Evolutionary conservation across 2,888 invertebrate species (phyloP).

Genomic region (Dryococelus australis): DNA sequence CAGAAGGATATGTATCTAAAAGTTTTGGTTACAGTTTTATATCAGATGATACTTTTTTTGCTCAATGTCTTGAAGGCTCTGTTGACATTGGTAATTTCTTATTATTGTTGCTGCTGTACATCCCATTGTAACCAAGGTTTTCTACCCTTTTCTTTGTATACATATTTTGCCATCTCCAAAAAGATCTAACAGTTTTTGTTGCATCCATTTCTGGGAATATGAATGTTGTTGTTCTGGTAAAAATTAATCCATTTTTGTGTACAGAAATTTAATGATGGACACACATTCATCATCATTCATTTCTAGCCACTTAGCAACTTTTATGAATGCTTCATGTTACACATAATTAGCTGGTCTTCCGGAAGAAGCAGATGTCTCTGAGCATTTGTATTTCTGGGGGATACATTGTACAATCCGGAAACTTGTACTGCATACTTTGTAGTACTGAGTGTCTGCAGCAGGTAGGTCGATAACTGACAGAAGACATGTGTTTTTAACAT

Average conservation of each 20-base stretch:
- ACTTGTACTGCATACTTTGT: background rate
- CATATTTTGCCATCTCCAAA: background rate
- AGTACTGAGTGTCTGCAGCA: background rate
- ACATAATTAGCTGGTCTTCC: background rate
- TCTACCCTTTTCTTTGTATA: background rate
- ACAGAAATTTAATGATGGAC: background rate
- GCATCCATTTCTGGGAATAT: constrained; percentile 9
- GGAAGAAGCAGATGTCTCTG: background rate
- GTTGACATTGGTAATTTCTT: background rate
- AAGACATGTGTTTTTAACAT: background rate
- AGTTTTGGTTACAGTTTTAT: background rate
- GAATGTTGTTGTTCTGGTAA: background rate
- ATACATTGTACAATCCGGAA: background rate
- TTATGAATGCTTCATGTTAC: background rate
- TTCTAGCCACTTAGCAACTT: background rate
- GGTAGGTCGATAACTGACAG: background rate
- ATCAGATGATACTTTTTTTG: background rate
- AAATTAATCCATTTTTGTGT: background rate
- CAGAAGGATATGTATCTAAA: background rate
- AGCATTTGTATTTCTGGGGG: background rate
- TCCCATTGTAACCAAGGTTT: background rate
- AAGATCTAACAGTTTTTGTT: background rate
- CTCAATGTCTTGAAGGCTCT: background rate
- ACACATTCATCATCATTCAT: background rate
- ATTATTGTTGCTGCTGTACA: background rate